Conservation (phyloP, 2,888 invertebrate species). For the Drosophila barbarae region DNA sequence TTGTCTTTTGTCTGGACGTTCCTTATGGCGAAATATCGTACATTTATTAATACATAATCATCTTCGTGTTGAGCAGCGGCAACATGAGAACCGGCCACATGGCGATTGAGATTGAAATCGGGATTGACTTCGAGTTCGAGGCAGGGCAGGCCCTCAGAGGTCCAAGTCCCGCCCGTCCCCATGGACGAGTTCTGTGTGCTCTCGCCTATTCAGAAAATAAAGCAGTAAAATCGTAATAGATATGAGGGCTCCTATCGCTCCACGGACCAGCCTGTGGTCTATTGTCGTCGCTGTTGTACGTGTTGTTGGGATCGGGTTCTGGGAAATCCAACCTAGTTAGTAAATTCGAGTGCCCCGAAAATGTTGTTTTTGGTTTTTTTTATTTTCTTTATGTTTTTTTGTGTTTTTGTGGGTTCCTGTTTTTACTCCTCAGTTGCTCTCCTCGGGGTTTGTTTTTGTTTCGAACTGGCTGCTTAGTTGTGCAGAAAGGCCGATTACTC, state of each 20-base stretch:
- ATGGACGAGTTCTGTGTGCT: slow-evolving; percentile 40
- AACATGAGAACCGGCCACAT: slow-evolving; percentile 55
- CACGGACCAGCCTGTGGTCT: slow-evolving; percentile 14
- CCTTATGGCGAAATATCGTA: slow-evolving; percentile 56
- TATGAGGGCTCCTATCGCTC: slow-evolving; percentile 39
- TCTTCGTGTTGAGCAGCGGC: slow-evolving; percentile 39
- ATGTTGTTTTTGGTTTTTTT: slow-evolving; percentile 41
- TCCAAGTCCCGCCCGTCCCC: slow-evolving; percentile 31
- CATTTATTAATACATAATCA: slow-evolving; percentile 72
- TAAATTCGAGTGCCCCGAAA: slow-evolving; percentile 57
- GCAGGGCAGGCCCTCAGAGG: slow-evolving; percentile 26
- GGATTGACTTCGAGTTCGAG: slow-evolving; percentile 7
- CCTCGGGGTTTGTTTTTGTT: slow-evolving; percentile 30
- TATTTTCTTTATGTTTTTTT: slow-evolving; percentile 15
- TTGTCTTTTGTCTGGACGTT: slow-evolving; percentile 17
- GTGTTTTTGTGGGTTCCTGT: slow-evolving; percentile 11
- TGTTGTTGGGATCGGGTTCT: slow-evolving; percentile 49
- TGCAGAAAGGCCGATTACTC: slow-evolving; percentile 65
- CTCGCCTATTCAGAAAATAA: slow-evolving; percentile 57
- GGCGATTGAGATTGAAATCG: slow-evolving; percentile 24
- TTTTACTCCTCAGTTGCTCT: slow-evolving; percentile 30
- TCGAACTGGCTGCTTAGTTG: slow-evolving; percentile 58
- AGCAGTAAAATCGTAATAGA: slow-evolving; percentile 68
- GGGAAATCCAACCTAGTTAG: slow-evolving; percentile 57
- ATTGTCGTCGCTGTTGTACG: slow-evolving; percentile 40